Evolutionary conservation across 2,888 invertebrate species (phyloP), one percentile per base, ranked within the genome.

Genomic region (Trileptium ribeirensis): DNA sequence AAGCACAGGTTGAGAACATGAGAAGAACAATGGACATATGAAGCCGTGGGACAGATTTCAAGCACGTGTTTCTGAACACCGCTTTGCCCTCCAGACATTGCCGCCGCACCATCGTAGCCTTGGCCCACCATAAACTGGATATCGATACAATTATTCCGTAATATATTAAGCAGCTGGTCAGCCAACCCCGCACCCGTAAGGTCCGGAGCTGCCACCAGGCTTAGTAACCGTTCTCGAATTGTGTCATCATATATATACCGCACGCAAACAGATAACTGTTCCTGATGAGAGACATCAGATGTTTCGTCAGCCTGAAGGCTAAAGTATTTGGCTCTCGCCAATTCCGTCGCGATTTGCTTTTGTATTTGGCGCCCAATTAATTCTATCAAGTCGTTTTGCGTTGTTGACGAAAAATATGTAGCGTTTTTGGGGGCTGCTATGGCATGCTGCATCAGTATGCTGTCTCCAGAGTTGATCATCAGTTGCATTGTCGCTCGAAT

Each of bases 11-110:
- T 75, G 3, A 75, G 29, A 19, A 39, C 34, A 75, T 75, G 77
- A 75, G 77, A 75, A 24, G 77, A 36, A 36, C 77, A 75, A 29
- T 75, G 77, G 37, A 75, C 15, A 75, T 34, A 75, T 36, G 8
- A 3, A 8, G 77, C 77, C 15, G 19, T 75, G 29, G 77, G 77
- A 75, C 31, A 75, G 34, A 37, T 8, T 8, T 36, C 8, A 8
- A 8, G 8, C 2, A 75, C 38, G 38, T 8, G 29, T 3, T 15
- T 15, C 38, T 36, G 77, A 33, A 31, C 77, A 8, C 77, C 77
- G 8, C 38, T 36, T 8, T 75, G 2, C 34, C 29, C 77, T 75
- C 77, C 77, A 37, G 31, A 75, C 64, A 64, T 64, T 19, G 64
- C 64, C n/a, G 64, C 64, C n/a, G 64, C 64, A 19, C 64, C 64